phyloP scores from a whole-genome alignment of 2,888 invertebrate genomes.

The Chorisops tibialis region DNA sequence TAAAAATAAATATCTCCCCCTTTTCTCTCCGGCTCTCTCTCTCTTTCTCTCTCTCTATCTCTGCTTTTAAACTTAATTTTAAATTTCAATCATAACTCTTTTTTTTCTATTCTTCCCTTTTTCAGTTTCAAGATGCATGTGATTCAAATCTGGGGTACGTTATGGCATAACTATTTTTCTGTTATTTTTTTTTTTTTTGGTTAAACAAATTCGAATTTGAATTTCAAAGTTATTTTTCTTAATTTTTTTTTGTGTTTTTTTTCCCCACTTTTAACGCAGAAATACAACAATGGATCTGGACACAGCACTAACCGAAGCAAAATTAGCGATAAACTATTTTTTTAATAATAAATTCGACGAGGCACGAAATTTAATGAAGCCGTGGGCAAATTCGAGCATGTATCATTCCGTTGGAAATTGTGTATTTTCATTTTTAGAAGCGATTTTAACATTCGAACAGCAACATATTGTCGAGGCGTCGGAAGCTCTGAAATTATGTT shows the following conservation, averaged over 20 bases:
- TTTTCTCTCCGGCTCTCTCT: too few species aligned
- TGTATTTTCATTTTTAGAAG: slow-evolving; percentile 87
- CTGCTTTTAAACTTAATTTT: not conserved
- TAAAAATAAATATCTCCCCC: too few species aligned
- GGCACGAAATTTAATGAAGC: slow-evolving; percentile 74
- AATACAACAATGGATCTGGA: slow-evolving; percentile 40
- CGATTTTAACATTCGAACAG: slow-evolving; percentile 88
- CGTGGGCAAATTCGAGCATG: slow-evolving; percentile 78
- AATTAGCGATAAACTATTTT: slow-evolving; percentile 78
- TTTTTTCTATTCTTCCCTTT: not conserved
- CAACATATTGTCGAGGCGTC: slow-evolving; percentile 71
- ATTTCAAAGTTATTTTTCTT: not conserved
- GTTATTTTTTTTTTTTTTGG: not conserved
- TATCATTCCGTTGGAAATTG: slow-evolving; percentile 89
- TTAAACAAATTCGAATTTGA: not conserved
- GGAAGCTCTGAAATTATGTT: slow-evolving; percentile 70
- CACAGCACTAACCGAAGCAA: slow-evolving; percentile 69
- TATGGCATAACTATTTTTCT: not conserved
- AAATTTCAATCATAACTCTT: not conserved
- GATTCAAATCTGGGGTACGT: slow-evolving; percentile 22
- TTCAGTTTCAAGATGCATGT: slow-evolving; percentile 29
- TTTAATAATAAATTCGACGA: slow-evolving; percentile 87
- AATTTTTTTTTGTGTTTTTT: not conserved
- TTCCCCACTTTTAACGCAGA: not conserved
- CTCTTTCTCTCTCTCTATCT: too few species aligned